phyloP scores from a whole-genome alignment of 23 tunicate genomes.

The Halocynthia roretzi region DNA sequence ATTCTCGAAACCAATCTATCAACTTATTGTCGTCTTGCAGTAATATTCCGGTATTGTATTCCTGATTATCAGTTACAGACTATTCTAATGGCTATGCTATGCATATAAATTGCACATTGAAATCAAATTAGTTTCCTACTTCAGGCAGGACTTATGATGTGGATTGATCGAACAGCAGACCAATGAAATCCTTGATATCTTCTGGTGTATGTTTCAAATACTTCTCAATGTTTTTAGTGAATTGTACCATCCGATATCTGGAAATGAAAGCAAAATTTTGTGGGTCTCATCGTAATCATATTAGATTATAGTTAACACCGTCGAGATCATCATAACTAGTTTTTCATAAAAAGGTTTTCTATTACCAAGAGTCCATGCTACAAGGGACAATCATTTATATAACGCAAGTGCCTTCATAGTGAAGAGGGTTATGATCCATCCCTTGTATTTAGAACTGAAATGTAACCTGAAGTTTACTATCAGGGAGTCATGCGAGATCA shows the following conservation, averaged over 20 bases:
- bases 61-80: neutral
- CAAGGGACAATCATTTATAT: too few relatives aligned
- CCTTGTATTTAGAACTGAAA: too few relatives aligned
- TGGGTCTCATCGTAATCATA: too few relatives aligned
- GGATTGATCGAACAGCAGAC: conserved; percentile 60
- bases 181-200: conserved; percentile 58
- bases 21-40: neutral
- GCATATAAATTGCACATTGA: neutral
- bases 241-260: conserved; percentile 84
- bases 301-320: too few relatives aligned
- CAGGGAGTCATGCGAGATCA: neutral
- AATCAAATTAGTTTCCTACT: neutral
- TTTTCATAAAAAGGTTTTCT: too few relatives aligned
- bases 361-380: too few relatives aligned
- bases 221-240: conserved; percentile 94
- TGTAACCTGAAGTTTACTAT: too few relatives aligned
- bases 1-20: too few relatives aligned
- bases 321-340: too few relatives aligned
- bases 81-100: neutral
- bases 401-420: too few relatives aligned
- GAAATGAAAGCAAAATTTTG: neutral
- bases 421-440: too few relatives aligned
- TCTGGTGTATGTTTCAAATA: conserved; percentile 88
- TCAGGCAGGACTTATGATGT: conserved; percentile 22
- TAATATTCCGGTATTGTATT: neutral